phyloP scores from a whole-genome alignment of 1,140 invertebrate species.

The Trinorchestia longiramus region DNA sequence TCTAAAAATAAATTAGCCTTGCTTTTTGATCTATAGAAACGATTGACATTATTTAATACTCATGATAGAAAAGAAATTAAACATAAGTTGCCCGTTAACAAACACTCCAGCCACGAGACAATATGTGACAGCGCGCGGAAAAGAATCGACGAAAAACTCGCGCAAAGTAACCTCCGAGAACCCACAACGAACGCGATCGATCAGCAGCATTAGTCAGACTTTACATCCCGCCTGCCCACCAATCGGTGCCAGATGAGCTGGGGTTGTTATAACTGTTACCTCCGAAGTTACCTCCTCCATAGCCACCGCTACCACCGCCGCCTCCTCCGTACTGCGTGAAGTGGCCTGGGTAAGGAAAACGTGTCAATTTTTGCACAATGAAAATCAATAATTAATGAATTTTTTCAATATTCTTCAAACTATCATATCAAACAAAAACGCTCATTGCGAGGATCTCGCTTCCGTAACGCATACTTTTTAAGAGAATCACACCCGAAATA shows the following conservation, averaged over 20 bases:
- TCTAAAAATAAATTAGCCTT: background rate
- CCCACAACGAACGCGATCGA: background rate
- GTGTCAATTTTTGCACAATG: background rate
- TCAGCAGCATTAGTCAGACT: background rate
- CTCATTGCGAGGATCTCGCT: too few relatives aligned
- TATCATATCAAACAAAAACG: background rate
- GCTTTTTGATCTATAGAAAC: background rate
- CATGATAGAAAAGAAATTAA: background rate
- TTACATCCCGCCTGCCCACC: conserved; percentile 62
- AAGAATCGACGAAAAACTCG: background rate
- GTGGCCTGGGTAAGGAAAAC: conserved; percentile 59
- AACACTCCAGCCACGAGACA: background rate
- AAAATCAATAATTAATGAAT: background rate
- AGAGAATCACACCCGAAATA: too few relatives aligned
- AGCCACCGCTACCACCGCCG: conserved; percentile 60
- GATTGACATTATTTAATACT: background rate
- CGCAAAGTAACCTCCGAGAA: background rate
- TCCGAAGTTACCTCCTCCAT: conserved; percentile 35
- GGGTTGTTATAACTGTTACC: conserved; percentile 63
- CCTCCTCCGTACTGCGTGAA: conserved; percentile 64
- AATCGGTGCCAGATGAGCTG: conserved; percentile 63
- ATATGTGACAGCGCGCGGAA: background rate
- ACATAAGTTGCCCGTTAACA: background rate
- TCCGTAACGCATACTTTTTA: too few relatives aligned
- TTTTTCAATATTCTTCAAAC: background rate